A percentile compares a stretch with the other conserved stretches of the same genome.
phyloP scores from a whole-genome alignment of 2,888 invertebrate genomes.

The Hydroisotoma schaefferi region DNA sequence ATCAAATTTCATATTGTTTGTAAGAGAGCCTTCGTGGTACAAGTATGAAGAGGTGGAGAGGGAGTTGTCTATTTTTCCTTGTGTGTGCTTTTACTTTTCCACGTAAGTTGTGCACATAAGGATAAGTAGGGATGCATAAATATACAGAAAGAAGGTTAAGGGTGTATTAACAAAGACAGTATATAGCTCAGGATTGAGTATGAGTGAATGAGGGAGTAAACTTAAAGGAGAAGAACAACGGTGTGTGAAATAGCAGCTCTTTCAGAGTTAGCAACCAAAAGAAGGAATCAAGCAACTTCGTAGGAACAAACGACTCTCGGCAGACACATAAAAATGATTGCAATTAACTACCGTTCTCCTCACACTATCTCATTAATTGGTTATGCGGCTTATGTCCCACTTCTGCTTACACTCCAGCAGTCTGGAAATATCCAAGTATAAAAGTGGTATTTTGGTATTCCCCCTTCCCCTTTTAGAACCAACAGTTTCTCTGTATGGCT shows the following conservation, averaged over 20 bases:
- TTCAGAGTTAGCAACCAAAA: too few species aligned
- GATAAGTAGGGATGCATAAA: neutral
- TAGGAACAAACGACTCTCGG: conserved; percentile 48
- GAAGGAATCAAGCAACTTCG: conserved; percentile 45
- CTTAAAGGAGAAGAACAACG: conserved; percentile 33
- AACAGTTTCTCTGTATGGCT: too few species aligned
- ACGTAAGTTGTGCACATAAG: neutral
- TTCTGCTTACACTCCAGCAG: too few species aligned
- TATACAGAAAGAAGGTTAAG: conserved; percentile 1
- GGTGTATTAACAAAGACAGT: neutral
- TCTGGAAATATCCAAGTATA: too few species aligned
- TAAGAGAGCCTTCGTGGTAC: conserved; percentile 1
- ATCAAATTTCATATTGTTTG: conserved; percentile 26
- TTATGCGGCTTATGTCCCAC: conserved; percentile 29
- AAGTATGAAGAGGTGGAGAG: neutral
- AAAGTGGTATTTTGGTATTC: too few species aligned
- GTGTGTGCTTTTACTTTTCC: neutral
- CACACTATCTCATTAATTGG: conserved; percentile 39
- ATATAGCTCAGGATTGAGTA: conserved; percentile 10
- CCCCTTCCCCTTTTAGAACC: too few species aligned
- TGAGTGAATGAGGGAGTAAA: conserved; percentile 11
- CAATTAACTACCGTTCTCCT: conserved; percentile 47
- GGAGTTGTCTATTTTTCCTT: neutral
- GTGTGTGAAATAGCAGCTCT: conserved; percentile 31
- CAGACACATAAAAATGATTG: conserved; percentile 49